A percentile compares a stretch with the other conserved stretches of the same genome.
These are phyloP conservation scores for Drosophila subsilvestris DNA, from an alignment of 2,888 invertebrate species.

Conservation along the genomic window DNA sequence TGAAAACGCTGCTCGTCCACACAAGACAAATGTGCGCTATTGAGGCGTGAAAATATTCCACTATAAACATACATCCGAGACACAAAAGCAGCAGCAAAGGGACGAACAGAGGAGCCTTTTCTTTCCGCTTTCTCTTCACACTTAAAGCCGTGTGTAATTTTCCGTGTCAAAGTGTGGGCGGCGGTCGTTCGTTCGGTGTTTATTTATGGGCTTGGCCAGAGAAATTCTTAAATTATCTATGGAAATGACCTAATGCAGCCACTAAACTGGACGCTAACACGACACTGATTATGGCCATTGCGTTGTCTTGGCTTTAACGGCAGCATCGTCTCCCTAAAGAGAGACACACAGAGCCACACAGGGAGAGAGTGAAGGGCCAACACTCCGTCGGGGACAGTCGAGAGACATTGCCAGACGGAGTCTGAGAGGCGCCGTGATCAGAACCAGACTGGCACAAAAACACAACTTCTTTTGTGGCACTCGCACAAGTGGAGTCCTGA, in stretches of 20 bases:
- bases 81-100: conserved; percentile 22
- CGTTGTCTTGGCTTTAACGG: conserved; percentile 32
- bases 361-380: neutral
- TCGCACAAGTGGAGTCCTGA: conserved; percentile 2
- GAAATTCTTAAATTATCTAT: conserved; percentile 49
- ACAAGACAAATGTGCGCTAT: conserved; percentile 75
- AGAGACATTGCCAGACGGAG: conserved; percentile 24
- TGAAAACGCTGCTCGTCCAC: conserved; percentile 59
- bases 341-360: neutral
- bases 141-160: conserved; percentile 62
- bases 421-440: conserved; percentile 22
- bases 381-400: neutral
- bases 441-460: conserved; percentile 26
- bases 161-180: conserved; percentile 48
- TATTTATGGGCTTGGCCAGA: conserved; percentile 62
- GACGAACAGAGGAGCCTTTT: neutral
- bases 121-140: conserved; percentile 11
- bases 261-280: conserved; percentile 40
- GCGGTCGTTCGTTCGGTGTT: conserved; percentile 22
- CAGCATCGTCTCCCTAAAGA: neutral
- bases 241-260: conserved; percentile 26
- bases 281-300: conserved; percentile 46
- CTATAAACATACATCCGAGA: conserved; percentile 70
- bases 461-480: conserved; percentile 13
- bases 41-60: conserved; percentile 78